These are phyloP conservation scores for Anastrepha obliqua DNA, from an alignment of 1,140 invertebrate species.

Conservation along the genomic window DNA sequence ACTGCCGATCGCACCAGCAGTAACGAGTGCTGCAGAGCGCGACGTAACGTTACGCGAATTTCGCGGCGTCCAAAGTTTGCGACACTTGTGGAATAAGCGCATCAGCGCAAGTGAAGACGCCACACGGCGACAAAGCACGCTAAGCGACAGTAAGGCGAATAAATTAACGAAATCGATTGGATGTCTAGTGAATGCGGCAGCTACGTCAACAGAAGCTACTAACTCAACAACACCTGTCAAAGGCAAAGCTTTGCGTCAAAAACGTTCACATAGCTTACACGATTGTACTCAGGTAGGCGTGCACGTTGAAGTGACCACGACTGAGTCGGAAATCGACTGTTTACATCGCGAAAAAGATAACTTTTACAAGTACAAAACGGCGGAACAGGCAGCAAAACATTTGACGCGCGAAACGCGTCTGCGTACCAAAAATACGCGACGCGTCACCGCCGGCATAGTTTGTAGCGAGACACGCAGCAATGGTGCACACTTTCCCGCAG, in stretches of 20 bases:
- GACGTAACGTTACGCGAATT: constrained; percentile 69
- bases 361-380: constrained; percentile 74
- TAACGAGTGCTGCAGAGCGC: constrained; percentile 52
- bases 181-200: constrained; percentile 68
- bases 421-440: not conserved
- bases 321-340: constrained; percentile 34
- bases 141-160: constrained; percentile 28
- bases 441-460: constrained; percentile 51
- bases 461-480: not conserved
- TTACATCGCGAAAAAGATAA: constrained; percentile 69
- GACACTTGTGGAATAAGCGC: constrained; percentile 70
- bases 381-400: constrained; percentile 68
- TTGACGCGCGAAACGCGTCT: constrained; percentile 54
- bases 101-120: constrained; percentile 68
- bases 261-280: constrained; percentile 67
- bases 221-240: not conserved
- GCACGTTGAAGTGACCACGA: not conserved
- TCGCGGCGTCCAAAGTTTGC: constrained; percentile 69
- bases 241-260: constrained; percentile 14
- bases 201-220: constrained; percentile 34
- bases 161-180: constrained; percentile 70
- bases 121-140: constrained; percentile 16
- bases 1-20: not conserved
- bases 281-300: constrained; percentile 61
- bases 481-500: constrained; percentile 30